These are phyloP conservation scores for Fragariocoptes setiger DNA, from an alignment of 1,140 invertebrate genomes.

Conservation along the genomic window DNA sequence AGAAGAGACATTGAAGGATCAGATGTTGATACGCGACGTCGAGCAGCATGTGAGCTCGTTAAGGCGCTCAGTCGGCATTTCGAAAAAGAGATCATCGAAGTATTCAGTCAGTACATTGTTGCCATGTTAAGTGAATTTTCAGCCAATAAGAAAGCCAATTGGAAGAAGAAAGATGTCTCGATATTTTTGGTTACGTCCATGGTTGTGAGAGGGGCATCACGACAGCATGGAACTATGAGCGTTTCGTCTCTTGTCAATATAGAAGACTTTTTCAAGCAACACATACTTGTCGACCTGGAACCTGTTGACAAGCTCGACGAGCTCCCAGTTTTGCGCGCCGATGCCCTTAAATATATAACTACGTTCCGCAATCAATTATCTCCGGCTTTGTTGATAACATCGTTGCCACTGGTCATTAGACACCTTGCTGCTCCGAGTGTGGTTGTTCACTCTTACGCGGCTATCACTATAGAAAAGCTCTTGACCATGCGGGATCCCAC, in stretches of 20 bases:
- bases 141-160: conserved; percentile 36
- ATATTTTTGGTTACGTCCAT: conserved; percentile 80
- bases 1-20: conserved; percentile 85
- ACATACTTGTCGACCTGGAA: conserved; percentile 54
- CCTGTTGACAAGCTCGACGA: conserved; percentile 25
- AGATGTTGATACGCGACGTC: conserved; percentile 74
- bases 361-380: conserved; percentile 58
- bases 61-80: conserved; percentile 56
- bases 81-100: conserved; percentile 62
- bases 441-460: conserved; percentile 79
- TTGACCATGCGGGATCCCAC: conserved; percentile 27
- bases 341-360: conserved; percentile 81
- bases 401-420: conserved; percentile 42
- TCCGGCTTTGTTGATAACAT: conserved; percentile 32
- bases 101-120: conserved; percentile 55
- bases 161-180: conserved; percentile 78
- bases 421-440: conserved; percentile 31
- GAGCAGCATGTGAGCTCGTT: conserved; percentile 82
- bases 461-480: conserved; percentile 60
- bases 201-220: conserved; percentile 58
- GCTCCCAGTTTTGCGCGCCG: conserved; percentile 65
- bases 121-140: conserved; percentile 32
- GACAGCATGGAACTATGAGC: conserved; percentile 54
- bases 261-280: conserved; percentile 44
- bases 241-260: conserved; percentile 61